Conservation (phyloP, 2,113 vertebrate genomes). For the human (Homo sapiens) region GRCh38 chr13:111786501-111787000, state of each 20-base stretch:
- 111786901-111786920: neutral
- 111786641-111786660: fast-evolving
- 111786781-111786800: too few species aligned
- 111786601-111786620: neutral
- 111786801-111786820: too few species aligned
- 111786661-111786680: neutral
- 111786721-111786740: neutral
- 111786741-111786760: fast-evolving
- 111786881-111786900: fast-evolving
- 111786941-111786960: neutral
- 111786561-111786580: too few species aligned
- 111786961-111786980: too few species aligned
- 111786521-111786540: neutral
- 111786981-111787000: too few species aligned
- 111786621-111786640: neutral
- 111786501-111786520: neutral
- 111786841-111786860: fast-evolving
- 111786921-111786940: neutral
- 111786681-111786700: neutral
- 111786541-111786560: too few species aligned
- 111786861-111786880: neutral
- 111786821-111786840: too few species aligned
- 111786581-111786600: too few species aligned
- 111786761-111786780: neutral
- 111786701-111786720: neutral